Base-by-base conservation (phyloP, 2,113 vertebrate species). In the Sylvietta virens region DNA sequence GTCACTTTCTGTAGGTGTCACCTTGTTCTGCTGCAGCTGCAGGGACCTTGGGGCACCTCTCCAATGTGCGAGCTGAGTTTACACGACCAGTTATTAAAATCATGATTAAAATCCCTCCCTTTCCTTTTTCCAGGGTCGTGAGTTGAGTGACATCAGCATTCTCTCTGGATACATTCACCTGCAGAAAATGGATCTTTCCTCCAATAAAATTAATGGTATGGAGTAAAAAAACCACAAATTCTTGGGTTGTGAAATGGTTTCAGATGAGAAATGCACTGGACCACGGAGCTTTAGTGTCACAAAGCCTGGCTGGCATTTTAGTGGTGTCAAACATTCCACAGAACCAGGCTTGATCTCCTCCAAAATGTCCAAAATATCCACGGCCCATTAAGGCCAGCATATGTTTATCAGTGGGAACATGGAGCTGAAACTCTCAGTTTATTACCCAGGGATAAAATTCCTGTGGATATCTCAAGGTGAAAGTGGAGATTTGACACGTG, bases 171-270 rank as follows among this genome's bases (percentile, higher is more conserved):
- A 99, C 13, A 3, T 97, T 81, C 98, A 99, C 97, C 98, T 99
- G 7, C 98, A 99, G 95, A 99, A 98, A 94, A 95, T 99, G 94
- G 98, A 99, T n/a, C 96, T 99, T 87, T 98, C 98, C 40, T 73
- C 88, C 95, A 99, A 99, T 97, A 99, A 98, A 97, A 99, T 99
- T 72, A 98, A 97, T 98, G 99, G 99, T 99, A 98, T 26, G 98
- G 97, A 84, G 47, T 39, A 42, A 74, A 74, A 28, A 45, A 53
- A 65, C 11, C 7, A 20, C 57, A 65, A 67, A 80, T 78, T n/a
- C 70, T 53, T 81, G 69, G 57, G 4, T 17, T 33, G 45, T 53
- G 51, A 69, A 83, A 54, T 31, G 19, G 8, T 64, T 83, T 28
- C 57, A 70, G 91, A 82, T 73, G 44, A 83, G 88, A 39, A 62